Base-by-base conservation (phyloP, 1,140 invertebrate genomes). In the Hypsibius dujardini region DNA sequence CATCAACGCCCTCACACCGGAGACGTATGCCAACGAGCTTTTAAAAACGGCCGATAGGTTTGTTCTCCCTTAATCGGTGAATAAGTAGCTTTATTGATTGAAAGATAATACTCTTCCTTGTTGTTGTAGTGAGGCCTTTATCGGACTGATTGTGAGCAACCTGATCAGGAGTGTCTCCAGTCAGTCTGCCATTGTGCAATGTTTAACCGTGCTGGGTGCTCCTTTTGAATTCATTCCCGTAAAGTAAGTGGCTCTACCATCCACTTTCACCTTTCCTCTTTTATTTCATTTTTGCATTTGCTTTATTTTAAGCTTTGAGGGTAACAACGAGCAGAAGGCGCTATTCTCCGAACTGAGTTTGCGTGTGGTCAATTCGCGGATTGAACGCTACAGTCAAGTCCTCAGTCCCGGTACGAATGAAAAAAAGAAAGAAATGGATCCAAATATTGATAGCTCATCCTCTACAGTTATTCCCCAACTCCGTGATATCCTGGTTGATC, bases 151-250 rank as follows among this genome's bases (percentile, higher is more conserved):
- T 3, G 62, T 67, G 3, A 45, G 62, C 3, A 67, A 15, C 45
- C 62, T 67, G 7, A 12, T 67, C 3, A 67, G 42, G 42, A 67
- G 62, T 42, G 7, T 42, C 62, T 15, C 12, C 62, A 67, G 62
- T 67, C 62, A 67, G 62, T 67, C 62, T 7, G 12, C 62, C 12
- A 42, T 67, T 42, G 62, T 67, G 3, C 12, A 67, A 12, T 67
- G 62, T 42, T 15, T 67, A 7, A 15, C 62, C 7, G 62, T 67
- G 12, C 62, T 67, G 12, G 62, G 62, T 15, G 62, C 62, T 7
- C 62, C 62, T 45, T 67, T 67, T 67, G 62, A 67, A 15, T 67
- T 67, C 62, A 67, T 67, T 42, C 62, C 62, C 12, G 62, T 67
- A 12, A 67, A 67, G 62, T 67, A 67, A 15, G 62, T 15, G 45